Evolutionary conservation across 2,888 invertebrate species (phyloP), one percentile per base, ranked within the genome.

Genomic region (Barypeithes pellucidus): DNA sequence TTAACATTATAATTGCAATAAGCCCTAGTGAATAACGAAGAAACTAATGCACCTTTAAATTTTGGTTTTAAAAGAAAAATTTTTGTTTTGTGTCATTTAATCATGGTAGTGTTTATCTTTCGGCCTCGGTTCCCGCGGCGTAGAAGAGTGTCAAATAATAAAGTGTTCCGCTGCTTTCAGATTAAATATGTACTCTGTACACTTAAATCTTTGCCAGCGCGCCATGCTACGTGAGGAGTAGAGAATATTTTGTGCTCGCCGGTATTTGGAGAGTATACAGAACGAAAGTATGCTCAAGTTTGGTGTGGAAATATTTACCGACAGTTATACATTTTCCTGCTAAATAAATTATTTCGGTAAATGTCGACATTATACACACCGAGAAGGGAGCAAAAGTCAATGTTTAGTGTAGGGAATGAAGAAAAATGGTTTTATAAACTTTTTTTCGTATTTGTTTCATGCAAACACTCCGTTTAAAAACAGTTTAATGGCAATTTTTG

Each of bases 291-390:
- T 85, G 83, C 84, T 82, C 77, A 72, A 85, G 85, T 86, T 86
- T 85, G 85, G 85, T 84, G 82, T 83, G 85, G 85, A 84, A 86
- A 86, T 86, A 86, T 86, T 86, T 86, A 84, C 86, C 84, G 85
- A 86, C 85, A 86, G 85, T 86, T 86, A 86, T 86, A 86, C 86
- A 86, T 86, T 86, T 86, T 86, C 85, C 84, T 85, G 85, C 85
- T 86, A 86, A 86, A 86, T 86, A 86, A 86, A 86, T 86, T 86
- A 85, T 86, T 86, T 85, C 85, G 84, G 86, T 85, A 85, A 86
- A 85, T 85, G 85, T 84, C 85, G 84, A 84, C 83, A 83, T 84
- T 84, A 85, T 84, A 84, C 82, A 82, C 83, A 80, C 79, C 80
- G 70, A 74, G 78, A 80, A 82, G 82, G 83, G 84, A 84, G 82